Percentiles rank a stretch among this genome's conserved stretches.
Evolutionary conservation across 2,113 vertebrate species (phyloP).

Genomic region (Brachirus orientalis): DNA sequence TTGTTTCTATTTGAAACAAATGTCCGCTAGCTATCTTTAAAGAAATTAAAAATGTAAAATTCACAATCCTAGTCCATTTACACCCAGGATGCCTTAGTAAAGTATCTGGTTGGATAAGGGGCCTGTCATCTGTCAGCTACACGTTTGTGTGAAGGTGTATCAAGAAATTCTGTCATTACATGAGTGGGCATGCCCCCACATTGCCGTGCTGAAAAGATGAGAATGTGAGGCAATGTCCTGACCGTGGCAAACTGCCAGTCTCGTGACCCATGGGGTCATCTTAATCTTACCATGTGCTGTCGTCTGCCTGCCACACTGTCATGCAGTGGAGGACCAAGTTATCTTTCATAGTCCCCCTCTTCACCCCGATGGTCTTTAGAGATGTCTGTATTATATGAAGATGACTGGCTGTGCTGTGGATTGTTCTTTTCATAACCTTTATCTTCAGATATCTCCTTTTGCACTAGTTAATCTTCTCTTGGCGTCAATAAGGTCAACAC

Average conservation of each 20-base stretch:
- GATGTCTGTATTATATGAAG: slow-evolving; percentile 17
- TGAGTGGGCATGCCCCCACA: neutral
- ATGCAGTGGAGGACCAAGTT: slow-evolving; percentile 20
- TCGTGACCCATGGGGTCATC: slow-evolving; percentile 27
- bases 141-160: neutral
- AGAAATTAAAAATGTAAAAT: too few species aligned
- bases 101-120: slow-evolving; percentile 1
- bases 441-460: slow-evolving; percentile 24
- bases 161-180: slow-evolving; percentile 26
- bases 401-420: slow-evolving; percentile 13
- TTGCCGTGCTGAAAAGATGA: slow-evolving; percentile 10
- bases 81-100: slow-evolving; percentile 4
- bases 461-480: slow-evolving; percentile 10
- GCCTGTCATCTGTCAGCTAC: neutral
- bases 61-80: neutral
- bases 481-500: slow-evolving; percentile 18
- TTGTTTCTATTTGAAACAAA: too few species aligned
- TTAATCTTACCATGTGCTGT: slow-evolving; percentile 40
- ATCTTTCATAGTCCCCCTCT: slow-evolving; percentile 32
- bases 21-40: too few species aligned
- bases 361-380: slow-evolving; percentile 19
- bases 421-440: slow-evolving; percentile 40
- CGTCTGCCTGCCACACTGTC: neutral
- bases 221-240: slow-evolving; percentile 16
- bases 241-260: slow-evolving; percentile 14